Evolutionary conservation across 53 echinoderm and acorn worm species (phyloP).

Genomic region (Crossaster papposus): DNA sequence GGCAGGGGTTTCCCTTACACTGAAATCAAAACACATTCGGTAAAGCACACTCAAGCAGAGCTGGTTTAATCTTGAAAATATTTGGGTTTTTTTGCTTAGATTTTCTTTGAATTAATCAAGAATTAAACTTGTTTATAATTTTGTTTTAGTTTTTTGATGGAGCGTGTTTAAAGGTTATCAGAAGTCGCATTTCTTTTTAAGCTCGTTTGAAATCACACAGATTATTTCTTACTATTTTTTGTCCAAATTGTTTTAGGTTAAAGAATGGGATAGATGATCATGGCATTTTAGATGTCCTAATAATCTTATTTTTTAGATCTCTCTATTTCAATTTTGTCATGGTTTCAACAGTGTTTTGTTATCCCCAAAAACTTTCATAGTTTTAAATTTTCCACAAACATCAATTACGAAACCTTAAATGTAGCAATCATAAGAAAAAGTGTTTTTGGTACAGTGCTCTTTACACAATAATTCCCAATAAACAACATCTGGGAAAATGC

Average conservation of each 20-base stretch:
- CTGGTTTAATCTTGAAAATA: neutral
- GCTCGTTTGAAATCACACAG: neutral
- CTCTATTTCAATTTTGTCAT: neutral
- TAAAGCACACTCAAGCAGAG: neutral
- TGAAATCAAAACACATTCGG: neutral
- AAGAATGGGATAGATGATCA: neutral
- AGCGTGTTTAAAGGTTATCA: neutral
- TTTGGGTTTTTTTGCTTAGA: neutral
- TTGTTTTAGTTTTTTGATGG: neutral
- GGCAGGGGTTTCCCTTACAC: constrained; percentile 17
- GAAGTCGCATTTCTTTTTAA: neutral
- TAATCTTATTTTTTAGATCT: neutral
- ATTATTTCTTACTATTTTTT: neutral
- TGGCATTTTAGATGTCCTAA: neutral
- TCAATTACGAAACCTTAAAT: too few species aligned
- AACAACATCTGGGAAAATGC: neutral
- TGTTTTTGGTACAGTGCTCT: neutral
- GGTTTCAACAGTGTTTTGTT: too few species aligned
- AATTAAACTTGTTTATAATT: neutral
- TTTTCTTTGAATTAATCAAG: neutral
- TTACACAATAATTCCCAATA: neutral
- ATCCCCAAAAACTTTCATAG: too few species aligned
- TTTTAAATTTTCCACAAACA: too few species aligned
- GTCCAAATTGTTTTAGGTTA: neutral
- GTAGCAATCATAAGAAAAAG: neutral